Conservation (phyloP, 2,113 vertebrate species). For the Trogon melanurus region DNA sequence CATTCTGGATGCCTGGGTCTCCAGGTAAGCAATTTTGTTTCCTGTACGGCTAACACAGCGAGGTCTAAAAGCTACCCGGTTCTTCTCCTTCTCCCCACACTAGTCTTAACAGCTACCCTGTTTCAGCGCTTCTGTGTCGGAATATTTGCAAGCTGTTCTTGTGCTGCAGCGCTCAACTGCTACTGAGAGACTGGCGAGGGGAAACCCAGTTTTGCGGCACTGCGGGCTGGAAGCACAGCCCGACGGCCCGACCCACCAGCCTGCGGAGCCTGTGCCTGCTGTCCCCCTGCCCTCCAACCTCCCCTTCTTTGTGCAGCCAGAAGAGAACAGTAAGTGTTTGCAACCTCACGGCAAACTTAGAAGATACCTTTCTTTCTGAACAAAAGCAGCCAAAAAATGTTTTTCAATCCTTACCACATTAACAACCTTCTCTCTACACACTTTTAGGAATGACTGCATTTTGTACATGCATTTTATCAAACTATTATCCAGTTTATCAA, state of each 20-base stretch:
- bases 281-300: not conserved
- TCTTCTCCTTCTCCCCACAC: not conserved
- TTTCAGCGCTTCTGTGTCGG: not conserved
- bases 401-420: not conserved
- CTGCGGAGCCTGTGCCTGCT: not conserved
- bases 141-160: not conserved
- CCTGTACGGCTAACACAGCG: not conserved
- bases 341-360: not conserved
- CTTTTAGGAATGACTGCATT: not conserved
- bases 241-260: not conserved
- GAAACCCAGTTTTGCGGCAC: not conserved
- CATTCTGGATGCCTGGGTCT: not conserved
- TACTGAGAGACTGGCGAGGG: not conserved
- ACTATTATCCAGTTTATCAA: not conserved
- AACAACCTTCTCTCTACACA: not conserved
- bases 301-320: rapidly evolving
- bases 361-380: not conserved
- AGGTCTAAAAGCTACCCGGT: not conserved
- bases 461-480: not conserved
- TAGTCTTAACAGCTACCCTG: not conserved
- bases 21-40: not conserved
- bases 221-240: not conserved
- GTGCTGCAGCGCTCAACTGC: not conserved
- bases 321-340: not conserved
- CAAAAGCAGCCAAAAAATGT: not conserved